Conservation (phyloP, 2,797 vertebrate species). For the Falco biarmicus region DNA sequence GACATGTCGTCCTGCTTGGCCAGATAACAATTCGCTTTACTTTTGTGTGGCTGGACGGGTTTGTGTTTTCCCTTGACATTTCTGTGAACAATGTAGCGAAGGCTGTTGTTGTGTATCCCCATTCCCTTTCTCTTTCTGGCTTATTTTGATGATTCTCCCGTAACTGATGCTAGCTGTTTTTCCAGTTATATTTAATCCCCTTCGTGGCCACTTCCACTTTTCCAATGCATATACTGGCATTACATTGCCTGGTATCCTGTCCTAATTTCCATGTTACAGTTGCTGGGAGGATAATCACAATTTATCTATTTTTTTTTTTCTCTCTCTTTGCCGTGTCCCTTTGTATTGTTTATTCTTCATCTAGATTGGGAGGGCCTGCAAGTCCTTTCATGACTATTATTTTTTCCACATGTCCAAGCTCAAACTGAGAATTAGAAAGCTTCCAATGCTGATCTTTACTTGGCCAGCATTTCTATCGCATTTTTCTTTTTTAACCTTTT, state of each 20-base stretch:
- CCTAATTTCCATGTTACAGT: constrained; percentile 10
- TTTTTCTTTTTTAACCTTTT: constrained; percentile 55
- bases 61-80: constrained; percentile 22
- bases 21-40: not conserved
- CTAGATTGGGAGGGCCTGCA: not conserved
- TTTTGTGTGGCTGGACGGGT: not conserved
- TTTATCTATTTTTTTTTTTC: not conserved
- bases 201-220: constrained; percentile 9
- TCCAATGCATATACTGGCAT: not conserved
- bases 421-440: constrained; percentile 30
- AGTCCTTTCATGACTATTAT: constrained; percentile 46
- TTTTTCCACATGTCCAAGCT: constrained; percentile 60
- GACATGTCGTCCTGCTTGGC: not conserved
- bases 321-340: not conserved
- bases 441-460: constrained; percentile 18
- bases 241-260: not conserved
- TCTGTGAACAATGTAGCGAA: not conserved
- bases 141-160: not conserved
- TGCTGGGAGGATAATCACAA: not conserved
- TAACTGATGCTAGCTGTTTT: not conserved
- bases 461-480: not conserved
- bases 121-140: not conserved
- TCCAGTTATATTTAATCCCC: not conserved
- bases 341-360: constrained; percentile 13
- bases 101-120: not conserved